phyloP scores from a whole-genome alignment of 2,113 vertebrate species.

The Nibea albiflora region DNA sequence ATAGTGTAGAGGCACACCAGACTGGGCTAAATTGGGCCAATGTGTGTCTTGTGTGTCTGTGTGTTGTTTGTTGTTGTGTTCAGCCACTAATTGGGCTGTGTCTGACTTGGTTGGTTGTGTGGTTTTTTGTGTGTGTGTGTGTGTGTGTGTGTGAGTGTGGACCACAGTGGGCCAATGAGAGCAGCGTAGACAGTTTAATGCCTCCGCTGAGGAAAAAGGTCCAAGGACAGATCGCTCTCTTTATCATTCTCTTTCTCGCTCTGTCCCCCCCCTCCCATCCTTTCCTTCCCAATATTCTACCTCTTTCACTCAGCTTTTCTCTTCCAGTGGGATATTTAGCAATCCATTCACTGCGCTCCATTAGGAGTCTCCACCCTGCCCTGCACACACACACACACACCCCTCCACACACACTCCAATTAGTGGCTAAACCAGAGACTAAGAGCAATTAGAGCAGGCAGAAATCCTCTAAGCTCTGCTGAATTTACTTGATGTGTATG shows the following conservation, averaged over 20 bases:
- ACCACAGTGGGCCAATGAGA: slow-evolving; percentile 64
- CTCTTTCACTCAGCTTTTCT: slow-evolving; percentile 59
- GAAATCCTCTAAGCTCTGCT: slow-evolving; percentile 66
- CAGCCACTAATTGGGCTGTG: slow-evolving; percentile 68
- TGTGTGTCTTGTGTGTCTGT: slow-evolving; percentile 37
- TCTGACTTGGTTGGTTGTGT: slow-evolving; percentile 48
- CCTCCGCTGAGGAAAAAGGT: slow-evolving; percentile 71
- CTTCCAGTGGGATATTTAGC: slow-evolving; percentile 76
- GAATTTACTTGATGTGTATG: slow-evolving; percentile 40
- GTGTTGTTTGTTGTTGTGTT: slow-evolving; percentile 53
- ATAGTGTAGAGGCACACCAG: slow-evolving; percentile 36
- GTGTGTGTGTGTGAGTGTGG: slow-evolving; percentile 31
- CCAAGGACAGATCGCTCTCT: slow-evolving; percentile 73
- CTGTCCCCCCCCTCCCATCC: not conserved
- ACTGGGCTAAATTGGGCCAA: slow-evolving; percentile 53
- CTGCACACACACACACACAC: slow-evolving; percentile 38
- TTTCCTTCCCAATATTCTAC: slow-evolving; percentile 32
- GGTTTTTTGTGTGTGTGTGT: too few relatives aligned
- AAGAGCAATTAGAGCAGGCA: slow-evolving; percentile 74
- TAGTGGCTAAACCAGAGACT: slow-evolving; percentile 73
- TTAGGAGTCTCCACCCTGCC: slow-evolving; percentile 70
- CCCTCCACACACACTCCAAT: slow-evolving; percentile 63
- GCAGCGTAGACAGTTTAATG: slow-evolving; percentile 70
- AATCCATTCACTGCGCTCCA: slow-evolving; percentile 69
- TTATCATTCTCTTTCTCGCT: slow-evolving; percentile 59